phyloP scores from a whole-genome alignment of 2,113 vertebrate genomes.

The Anolis carolinensis region DNA sequence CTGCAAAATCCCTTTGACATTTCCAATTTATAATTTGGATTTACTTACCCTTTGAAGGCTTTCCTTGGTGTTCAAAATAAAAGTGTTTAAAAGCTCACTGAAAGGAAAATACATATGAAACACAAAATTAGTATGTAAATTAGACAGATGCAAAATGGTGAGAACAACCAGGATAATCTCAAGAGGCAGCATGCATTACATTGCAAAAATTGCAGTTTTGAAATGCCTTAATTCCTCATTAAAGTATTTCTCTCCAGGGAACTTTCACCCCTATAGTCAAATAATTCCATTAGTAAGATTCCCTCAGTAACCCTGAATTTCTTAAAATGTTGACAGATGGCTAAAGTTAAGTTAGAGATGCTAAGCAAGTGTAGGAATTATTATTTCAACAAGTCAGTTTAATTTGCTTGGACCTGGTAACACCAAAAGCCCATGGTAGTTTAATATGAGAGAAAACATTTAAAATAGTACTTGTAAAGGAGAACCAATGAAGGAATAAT shows the following conservation, averaged over 20 bases:
- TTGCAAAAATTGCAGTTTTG: not conserved
- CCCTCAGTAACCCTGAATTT: not conserved
- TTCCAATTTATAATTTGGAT: constrained; percentile 36
- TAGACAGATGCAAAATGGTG: constrained; percentile 29
- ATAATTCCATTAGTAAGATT: constrained; percentile 4
- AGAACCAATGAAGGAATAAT: not conserved
- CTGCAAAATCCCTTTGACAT: not conserved
- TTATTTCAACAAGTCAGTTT: constrained; percentile 3
- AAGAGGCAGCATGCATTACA: constrained; percentile 6
- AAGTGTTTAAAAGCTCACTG: constrained; percentile 83
- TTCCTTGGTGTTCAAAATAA: constrained; percentile 79
- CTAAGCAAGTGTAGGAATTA: not conserved
- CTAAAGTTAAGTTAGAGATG: not conserved
- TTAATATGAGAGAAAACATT: not conserved
- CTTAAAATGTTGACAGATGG: constrained; percentile 14
- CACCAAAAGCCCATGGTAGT: not conserved
- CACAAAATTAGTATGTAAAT: constrained; percentile 38
- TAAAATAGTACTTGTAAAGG: not conserved
- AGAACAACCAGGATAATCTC: constrained; percentile 22
- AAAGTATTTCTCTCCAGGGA: constrained; percentile 7
- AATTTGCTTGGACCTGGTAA: not conserved
- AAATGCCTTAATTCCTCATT: constrained; percentile 14
- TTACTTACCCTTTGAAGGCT: constrained; percentile 84
- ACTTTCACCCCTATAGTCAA: constrained; percentile 8
- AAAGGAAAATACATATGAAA: constrained; percentile 51